Base-by-base conservation (phyloP, 2,113 vertebrate species). In the Proterorhinus semilunaris region DNA sequence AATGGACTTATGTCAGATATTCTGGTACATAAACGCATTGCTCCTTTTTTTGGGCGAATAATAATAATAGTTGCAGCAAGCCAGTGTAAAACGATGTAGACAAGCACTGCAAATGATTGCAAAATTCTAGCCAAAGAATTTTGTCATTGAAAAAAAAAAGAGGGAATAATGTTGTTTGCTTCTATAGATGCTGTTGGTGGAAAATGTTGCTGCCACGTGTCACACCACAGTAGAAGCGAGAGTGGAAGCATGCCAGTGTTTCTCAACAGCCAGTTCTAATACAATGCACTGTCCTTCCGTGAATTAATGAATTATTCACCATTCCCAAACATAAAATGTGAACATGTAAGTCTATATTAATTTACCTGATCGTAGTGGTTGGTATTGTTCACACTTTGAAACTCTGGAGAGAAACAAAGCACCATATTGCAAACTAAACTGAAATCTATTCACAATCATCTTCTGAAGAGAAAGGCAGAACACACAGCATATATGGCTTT, bases 1-100 rank as follows among this genome's bases (percentile, higher is more conserved):
- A 85, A 86, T 74, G 70, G 72, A 69, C 81, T 84, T 81, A 78
- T 66, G 74, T 69, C 78, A 89, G 78, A 84, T 79, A 66, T 86
- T 42, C 4, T 45, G 71, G 68, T 55, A 74, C 64, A 47, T 67
- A 66, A 80, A 70, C 51, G 49, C 50, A 42, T 42, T 12, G 69
- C 12, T 55, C 0, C 16, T 55, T 17, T 17, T 21, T 58, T 12
- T 15, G 6, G 21, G 9, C 10, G 42, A 42, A 42, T 36, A 47
- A 47, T 47, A 47, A 7, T 47, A 47, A 8, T 5, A 47, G 10
- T 47, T 47, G 46, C 46, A 47, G 46, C 7, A 36, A 36, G 27
- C 27, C 27, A 36, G 27, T 36, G 27, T 36, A 36, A 36, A 36
- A 36, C 27, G 4, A 36, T 36, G 27, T 36, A 36, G 27, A 36